phyloP scores from a whole-genome alignment of 2,797 vertebrate species.

The Cuculus canorus region DNA sequence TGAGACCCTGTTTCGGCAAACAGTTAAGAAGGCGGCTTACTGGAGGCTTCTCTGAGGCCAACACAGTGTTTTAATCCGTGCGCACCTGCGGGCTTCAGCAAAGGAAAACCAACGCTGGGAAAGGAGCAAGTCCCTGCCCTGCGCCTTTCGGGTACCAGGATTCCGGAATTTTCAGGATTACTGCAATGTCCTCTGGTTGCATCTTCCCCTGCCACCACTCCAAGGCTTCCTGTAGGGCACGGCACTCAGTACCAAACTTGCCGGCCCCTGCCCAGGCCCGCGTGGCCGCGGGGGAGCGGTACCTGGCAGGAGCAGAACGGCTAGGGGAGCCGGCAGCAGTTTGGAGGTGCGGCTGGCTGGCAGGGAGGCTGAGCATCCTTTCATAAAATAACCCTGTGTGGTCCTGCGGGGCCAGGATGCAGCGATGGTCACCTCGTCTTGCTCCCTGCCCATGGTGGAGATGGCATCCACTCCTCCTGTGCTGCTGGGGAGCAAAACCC shows the following conservation, averaged over 20 bases:
- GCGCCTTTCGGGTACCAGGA: background rate
- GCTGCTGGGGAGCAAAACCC: background rate
- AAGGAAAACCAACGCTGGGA: background rate
- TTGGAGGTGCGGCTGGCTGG: constrained; percentile 18
- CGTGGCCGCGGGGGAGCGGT: background rate
- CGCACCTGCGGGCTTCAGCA: accelerated
- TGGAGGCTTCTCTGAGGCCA: background rate
- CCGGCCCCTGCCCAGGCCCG: constrained; percentile 28
- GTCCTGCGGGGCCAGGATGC: background rate
- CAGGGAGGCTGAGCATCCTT: background rate
- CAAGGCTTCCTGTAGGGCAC: background rate
- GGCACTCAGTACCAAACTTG: background rate
- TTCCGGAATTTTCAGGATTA: background rate
- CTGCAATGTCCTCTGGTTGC: background rate
- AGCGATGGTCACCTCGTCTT: background rate
- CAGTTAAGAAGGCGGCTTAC: constrained; percentile 9
- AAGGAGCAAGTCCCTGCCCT: accelerated
- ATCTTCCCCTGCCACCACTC: accelerated
- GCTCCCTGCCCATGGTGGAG: accelerated
- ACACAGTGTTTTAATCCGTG: accelerated
- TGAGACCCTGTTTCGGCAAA: background rate
- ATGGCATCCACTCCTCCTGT: background rate
- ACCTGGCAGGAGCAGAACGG: constrained; percentile 9
- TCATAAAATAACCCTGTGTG: background rate
- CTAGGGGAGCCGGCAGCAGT: background rate